Conservation (phyloP, 2,113 vertebrate genomes). For the Ictalurus punctatus region DNA sequence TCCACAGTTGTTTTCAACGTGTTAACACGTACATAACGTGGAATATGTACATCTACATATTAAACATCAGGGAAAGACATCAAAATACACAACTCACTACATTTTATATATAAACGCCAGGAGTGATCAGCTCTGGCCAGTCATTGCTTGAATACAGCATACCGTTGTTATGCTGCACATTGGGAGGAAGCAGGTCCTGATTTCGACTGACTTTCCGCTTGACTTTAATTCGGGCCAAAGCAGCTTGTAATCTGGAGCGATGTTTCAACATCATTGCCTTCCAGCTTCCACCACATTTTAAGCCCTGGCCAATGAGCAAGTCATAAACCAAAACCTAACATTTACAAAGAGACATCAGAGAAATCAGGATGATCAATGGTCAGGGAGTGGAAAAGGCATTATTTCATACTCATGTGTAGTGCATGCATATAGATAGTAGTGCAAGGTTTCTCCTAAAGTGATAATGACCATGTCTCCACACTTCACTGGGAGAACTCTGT, state of each 20-base stretch:
- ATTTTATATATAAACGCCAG: not conserved
- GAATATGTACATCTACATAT: slow-evolving; percentile 61
- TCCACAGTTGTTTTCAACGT: slow-evolving; percentile 82
- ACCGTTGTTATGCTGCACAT: slow-evolving; percentile 42
- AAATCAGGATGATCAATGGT: not conserved
- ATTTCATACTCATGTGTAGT: not conserved
- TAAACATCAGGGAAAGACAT: not conserved
- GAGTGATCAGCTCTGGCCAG: not conserved
- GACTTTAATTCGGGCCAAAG: slow-evolving; percentile 89
- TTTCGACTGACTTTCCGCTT: slow-evolving; percentile 82
- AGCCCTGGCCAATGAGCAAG: slow-evolving; percentile 84
- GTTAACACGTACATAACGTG: slow-evolving; percentile 89
- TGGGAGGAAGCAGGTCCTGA: slow-evolving; percentile 78
- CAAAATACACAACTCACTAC: not conserved
- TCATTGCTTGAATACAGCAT: not conserved
- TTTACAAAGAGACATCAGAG: not conserved
- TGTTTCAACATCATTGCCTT: slow-evolving; percentile 80
- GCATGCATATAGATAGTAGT: not conserved
- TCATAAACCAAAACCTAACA: slow-evolving; percentile 87
- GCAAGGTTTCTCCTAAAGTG: not conserved
- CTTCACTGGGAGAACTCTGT: not conserved
- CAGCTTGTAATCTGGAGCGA: slow-evolving; percentile 79
- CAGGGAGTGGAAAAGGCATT: not conserved
- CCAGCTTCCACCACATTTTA: slow-evolving; percentile 86
- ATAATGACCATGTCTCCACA: not conserved